Percentiles rank a stretch among this genome's conserved stretches.
Conservation (phyloP, 2,113 vertebrate genomes). For the Siniperca chuatsi region DNA sequence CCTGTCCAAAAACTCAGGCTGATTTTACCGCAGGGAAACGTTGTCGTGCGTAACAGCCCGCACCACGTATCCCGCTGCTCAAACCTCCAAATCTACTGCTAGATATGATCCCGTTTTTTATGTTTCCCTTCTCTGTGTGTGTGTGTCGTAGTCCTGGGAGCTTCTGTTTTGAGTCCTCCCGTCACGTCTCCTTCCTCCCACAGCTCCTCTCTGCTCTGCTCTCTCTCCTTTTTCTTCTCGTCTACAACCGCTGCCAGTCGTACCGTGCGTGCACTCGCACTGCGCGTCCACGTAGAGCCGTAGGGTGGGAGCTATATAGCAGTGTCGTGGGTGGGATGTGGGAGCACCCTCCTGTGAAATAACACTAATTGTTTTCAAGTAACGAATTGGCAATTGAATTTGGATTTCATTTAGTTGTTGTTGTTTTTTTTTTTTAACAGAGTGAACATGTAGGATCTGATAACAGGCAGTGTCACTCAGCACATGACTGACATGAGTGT, state of each 20-base stretch:
- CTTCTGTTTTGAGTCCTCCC: conserved; percentile 36
- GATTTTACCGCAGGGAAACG: conserved; percentile 53
- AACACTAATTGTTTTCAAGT: conserved; percentile 19
- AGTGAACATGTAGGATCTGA: background rate
- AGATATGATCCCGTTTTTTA: conserved; percentile 25
- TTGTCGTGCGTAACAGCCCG: conserved; percentile 45
- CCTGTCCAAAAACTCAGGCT: conserved; percentile 26
- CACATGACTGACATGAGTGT: conserved; percentile 38
- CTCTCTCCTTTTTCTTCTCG: conserved; percentile 24
- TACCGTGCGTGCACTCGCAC: conserved; percentile 45
- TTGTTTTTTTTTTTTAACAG: background rate
- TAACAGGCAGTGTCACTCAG: conserved; percentile 31
- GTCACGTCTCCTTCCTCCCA: conserved; percentile 56
- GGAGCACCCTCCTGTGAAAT: conserved; percentile 10
- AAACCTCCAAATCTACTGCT: background rate
- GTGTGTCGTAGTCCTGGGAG: conserved; percentile 33
- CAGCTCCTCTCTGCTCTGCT: conserved; percentile 20
- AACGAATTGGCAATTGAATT: background rate
- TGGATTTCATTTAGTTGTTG: background rate
- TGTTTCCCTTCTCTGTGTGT: background rate
- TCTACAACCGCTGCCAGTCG: conserved; percentile 18
- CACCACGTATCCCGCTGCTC: conserved; percentile 42
- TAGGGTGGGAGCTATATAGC: conserved; percentile 53
- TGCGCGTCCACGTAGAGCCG: conserved; percentile 64
- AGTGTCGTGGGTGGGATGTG: conserved; percentile 19